phyloP scores from a whole-genome alignment of 2,797 vertebrate genomes.

The Momotus momota region DNA sequence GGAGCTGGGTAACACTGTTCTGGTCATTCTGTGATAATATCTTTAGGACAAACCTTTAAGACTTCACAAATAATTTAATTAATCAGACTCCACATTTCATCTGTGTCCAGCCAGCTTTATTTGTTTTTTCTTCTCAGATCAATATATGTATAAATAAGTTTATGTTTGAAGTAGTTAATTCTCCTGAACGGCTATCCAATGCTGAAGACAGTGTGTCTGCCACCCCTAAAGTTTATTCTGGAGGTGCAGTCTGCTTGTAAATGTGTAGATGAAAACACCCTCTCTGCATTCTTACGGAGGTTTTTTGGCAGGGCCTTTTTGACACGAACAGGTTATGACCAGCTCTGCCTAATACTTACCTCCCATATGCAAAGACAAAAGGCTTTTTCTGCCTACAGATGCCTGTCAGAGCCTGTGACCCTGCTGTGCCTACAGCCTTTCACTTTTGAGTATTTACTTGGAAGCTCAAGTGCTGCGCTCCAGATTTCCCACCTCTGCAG shows the following conservation, averaged over 20 bases:
- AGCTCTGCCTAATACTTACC: not conserved
- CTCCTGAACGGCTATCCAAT: not conserved
- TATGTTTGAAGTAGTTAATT: not conserved
- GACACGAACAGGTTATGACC: not conserved
- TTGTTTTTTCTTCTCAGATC: not conserved
- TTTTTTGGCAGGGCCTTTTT: not conserved
- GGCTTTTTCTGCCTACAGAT: not conserved
- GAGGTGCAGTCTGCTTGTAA: not conserved
- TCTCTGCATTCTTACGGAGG: not conserved
- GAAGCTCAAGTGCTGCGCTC: not conserved
- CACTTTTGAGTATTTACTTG: not conserved
- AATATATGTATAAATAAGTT: not conserved
- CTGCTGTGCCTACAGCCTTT: not conserved
- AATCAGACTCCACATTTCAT: not conserved
- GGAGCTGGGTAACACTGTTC: not conserved
- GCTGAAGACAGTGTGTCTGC: not conserved
- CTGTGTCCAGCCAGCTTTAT: not conserved
- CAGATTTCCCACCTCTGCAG: conserved; percentile 1
- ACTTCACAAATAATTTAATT: not conserved
- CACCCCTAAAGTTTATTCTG: not conserved
- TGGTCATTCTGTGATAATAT: not conserved
- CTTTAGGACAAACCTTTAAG: not conserved
- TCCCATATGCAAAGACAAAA: not conserved
- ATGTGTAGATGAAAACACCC: not conserved
- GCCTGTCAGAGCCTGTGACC: not conserved